A percentile compares a stretch with the other conserved stretches of the same genome.
phyloP scores from a whole-genome alignment of 2,113 vertebrate genomes.

The Alethe diademata region DNA sequence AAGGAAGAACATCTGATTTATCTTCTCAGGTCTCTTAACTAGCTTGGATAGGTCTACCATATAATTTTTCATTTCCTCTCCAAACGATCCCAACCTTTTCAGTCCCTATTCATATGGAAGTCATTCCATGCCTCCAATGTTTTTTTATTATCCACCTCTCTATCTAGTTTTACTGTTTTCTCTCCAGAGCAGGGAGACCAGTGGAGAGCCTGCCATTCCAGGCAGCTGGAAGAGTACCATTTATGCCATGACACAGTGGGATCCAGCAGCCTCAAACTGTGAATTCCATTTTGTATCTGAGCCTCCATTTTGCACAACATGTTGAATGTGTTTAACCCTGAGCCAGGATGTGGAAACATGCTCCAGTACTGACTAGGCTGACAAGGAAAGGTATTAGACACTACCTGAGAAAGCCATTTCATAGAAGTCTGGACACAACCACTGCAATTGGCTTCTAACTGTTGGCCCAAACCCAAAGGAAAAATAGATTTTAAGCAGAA shows the following conservation, averaged over 20 bases:
- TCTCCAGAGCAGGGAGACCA: constrained; percentile 4
- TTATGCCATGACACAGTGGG: constrained; percentile 20
- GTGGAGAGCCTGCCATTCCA: not conserved
- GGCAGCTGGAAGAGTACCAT: constrained; percentile 6
- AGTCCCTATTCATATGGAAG: constrained; percentile 51
- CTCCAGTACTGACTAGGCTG: constrained; percentile 8
- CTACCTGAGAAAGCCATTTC: not conserved
- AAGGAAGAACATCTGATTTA: constrained; percentile 32
- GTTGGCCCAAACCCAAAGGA: constrained; percentile 35
- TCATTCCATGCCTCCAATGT: constrained; percentile 38
- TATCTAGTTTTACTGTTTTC: constrained; percentile 42
- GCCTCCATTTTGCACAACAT: constrained; percentile 10
- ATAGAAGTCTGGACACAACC: constrained; percentile 22
- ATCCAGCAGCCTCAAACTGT: not conserved
- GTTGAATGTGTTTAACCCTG: not conserved
- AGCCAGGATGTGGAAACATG: not conserved
- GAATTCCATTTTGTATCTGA: constrained; percentile 31
- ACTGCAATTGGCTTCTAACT: constrained; percentile 34
- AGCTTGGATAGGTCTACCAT: constrained; percentile 26
- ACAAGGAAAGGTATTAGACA: constrained; percentile 40
- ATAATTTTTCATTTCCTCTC: constrained; percentile 55
- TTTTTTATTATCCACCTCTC: constrained; percentile 51
- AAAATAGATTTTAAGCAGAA: constrained; percentile 62
- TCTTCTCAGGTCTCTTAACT: constrained; percentile 25
- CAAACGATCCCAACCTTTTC: constrained; percentile 36